Base-by-base conservation (phyloP, 2,797 vertebrate species). In the Iguana delicatissima region DNA sequence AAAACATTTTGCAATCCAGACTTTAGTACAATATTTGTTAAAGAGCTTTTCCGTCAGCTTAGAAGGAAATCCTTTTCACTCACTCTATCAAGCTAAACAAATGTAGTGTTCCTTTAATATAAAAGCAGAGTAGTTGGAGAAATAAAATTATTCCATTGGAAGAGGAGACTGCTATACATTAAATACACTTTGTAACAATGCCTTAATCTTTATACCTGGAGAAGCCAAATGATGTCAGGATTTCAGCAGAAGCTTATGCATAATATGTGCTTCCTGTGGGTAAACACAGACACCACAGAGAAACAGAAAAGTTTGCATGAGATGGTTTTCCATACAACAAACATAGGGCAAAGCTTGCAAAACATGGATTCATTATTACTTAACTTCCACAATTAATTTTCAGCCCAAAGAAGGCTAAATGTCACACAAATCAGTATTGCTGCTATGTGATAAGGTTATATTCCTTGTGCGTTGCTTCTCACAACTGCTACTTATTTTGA, bases 41-140 rank as follows among this genome's bases (percentile, higher is more conserved):
- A 83, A 83, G 26, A 83, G 55, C 9, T 59, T 89, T 74, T 74
- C 26, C 83, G 69, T 55, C 50, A 89, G 26, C 52, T 89, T 83
- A 59, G 52, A 29, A 42, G 64, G 73, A 89, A 89, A 82, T 74
- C 52, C 67, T 82, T 12, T 82, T 57, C 18, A 72, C 26, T 42
- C 50, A 32, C 50, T 69, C 12, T 88, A 38, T 72, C 26, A 38
- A 74, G 26, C n/a, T 88, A 81, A 29, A n/a, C 4, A 38, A 38
- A 57, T 8, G 1, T 50, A 88, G 52, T 57, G n/a, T 38, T 35
- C 14, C n/a, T 81, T 72, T 88, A 55, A 81, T 81, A 38, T 88
- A 55, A 22, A 81, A 50, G 46, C 16, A 12, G 50, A 76, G 59
- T 29, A 50, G 10, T 24, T 80, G 59, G 29, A 59, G 10, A 87